Conservation (phyloP, 1,140 invertebrate genomes). For the Kradibia gibbosae region DNA sequence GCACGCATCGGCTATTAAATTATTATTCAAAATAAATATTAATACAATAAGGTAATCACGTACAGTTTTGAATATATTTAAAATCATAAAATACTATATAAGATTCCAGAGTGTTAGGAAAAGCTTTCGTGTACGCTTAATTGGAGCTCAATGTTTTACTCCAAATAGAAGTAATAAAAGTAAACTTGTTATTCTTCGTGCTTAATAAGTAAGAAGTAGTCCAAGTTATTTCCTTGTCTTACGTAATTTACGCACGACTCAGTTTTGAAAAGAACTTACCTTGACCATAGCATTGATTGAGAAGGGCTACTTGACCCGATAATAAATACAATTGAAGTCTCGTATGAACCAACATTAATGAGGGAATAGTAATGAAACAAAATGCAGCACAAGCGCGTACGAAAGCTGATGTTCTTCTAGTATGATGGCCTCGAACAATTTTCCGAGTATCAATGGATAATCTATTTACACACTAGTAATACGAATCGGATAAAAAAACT, state of each 20-base stretch:
- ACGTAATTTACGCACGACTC: neutral
- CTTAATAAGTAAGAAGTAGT: no score
- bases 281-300: constrained; percentile 94
- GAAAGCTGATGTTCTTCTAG: constrained; percentile 86
- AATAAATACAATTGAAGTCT: constrained; percentile 90
- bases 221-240: neutral
- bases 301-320: constrained; percentile 89
- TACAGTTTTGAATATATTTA: no score
- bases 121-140: no score
- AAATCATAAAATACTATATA: no score
- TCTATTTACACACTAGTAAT: constrained; percentile 82
- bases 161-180: no score
- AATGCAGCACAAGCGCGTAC: constrained; percentile 95
- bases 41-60: constrained; percentile 27
- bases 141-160: no score
- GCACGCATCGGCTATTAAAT: constrained; percentile 88
- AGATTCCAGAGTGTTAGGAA: no score
- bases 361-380: constrained; percentile 96
- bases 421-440: constrained; percentile 84
- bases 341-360: constrained; percentile 82
- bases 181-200: no score
- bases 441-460: constrained; percentile 82
- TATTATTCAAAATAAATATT: constrained; percentile 8
- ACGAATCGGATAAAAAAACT: constrained; percentile 41
- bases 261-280: constrained; percentile 73